A percentile compares a stretch with the other conserved stretches of the same genome.
These are phyloP conservation scores for Haliclona indistincta DNA, from an alignment of 37 sponge, comb jelly and placozoan genomes.

Conservation along the genomic window DNA sequence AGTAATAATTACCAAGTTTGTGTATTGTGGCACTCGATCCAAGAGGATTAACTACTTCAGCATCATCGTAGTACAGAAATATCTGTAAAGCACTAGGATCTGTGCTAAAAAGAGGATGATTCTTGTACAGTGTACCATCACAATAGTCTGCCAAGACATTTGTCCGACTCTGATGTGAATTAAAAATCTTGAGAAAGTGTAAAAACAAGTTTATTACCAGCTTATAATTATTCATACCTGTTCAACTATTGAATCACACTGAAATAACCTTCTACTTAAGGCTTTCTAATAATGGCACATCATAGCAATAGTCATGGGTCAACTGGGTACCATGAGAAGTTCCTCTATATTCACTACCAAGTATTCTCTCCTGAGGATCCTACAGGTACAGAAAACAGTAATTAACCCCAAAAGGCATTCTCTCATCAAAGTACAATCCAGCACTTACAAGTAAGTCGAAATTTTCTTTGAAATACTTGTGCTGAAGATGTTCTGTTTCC, in stretches of 20 bases:
- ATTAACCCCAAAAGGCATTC: too few species aligned
- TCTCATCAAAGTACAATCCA: too few species aligned
- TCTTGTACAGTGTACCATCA: conserved; percentile 42
- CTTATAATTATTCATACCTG: neutral
- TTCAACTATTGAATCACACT: neutral
- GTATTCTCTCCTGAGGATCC: conserved; percentile 1
- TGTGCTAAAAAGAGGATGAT: conserved; percentile 29
- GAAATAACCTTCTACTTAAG: neutral
- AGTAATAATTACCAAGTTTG: conserved; percentile 55
- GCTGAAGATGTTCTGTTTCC: too few species aligned
- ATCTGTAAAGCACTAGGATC: conserved; percentile 43
- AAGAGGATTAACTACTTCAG: conserved; percentile 66
- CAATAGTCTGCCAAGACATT: conserved; percentile 44
- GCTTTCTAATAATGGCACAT: conserved; percentile 6
- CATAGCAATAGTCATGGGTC: neutral
- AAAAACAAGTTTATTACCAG: neutral
- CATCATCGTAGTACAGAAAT: conserved; percentile 58
- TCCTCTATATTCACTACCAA: neutral
- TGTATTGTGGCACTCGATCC: conserved; percentile 55
- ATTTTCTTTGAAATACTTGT: too few species aligned
- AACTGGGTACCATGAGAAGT: neutral
- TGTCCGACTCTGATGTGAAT: neutral
- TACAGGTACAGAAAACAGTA: neutral
- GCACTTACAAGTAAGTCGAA: too few species aligned
- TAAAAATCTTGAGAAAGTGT: neutral